Percentiles rank a stretch among this genome's conserved stretches.
Evolutionary conservation across 2,113 vertebrate species (phyloP).

Genomic region (Orycteropus afer): DNA sequence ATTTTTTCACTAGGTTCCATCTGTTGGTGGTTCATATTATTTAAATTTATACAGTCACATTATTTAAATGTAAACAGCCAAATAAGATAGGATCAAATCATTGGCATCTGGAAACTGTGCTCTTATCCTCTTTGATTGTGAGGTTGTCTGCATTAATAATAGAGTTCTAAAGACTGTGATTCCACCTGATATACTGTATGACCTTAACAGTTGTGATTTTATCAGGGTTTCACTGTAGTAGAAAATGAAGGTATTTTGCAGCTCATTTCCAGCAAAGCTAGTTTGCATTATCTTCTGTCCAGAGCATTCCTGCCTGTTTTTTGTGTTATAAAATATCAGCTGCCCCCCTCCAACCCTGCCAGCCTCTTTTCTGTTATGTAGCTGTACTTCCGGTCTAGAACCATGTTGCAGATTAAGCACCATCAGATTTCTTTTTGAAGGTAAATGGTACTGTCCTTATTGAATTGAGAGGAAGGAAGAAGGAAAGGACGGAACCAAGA

Average conservation of each 20-base stretch:
- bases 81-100: slow-evolving; percentile 90
- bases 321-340: slow-evolving; percentile 68
- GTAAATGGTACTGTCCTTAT: neutral
- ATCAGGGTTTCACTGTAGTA: slow-evolving; percentile 87
- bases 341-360: neutral
- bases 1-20: slow-evolving; percentile 85
- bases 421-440: slow-evolving; percentile 57
- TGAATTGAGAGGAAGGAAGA: neutral
- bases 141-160: slow-evolving; percentile 90
- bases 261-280: slow-evolving; percentile 86
- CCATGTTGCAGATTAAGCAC: slow-evolving; percentile 34
- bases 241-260: slow-evolving; percentile 89
- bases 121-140: slow-evolving; percentile 90
- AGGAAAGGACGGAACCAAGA: neutral
- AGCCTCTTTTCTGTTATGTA: slow-evolving; percentile 4
- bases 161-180: slow-evolving; percentile 90
- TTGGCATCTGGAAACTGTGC: slow-evolving; percentile 89
- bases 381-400: slow-evolving; percentile 47
- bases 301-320: slow-evolving; percentile 65
- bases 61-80: slow-evolving; percentile 91
- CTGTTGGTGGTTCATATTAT: slow-evolving; percentile 88
- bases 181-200: slow-evolving; percentile 89
- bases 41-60: slow-evolving; percentile 88
- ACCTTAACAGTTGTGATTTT: slow-evolving; percentile 90
- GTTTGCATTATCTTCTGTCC: slow-evolving; percentile 85